These are phyloP conservation scores for Nasonovia ribisnigri DNA, from an alignment of 2,888 invertebrate genomes.

Conservation along the genomic window DNA sequence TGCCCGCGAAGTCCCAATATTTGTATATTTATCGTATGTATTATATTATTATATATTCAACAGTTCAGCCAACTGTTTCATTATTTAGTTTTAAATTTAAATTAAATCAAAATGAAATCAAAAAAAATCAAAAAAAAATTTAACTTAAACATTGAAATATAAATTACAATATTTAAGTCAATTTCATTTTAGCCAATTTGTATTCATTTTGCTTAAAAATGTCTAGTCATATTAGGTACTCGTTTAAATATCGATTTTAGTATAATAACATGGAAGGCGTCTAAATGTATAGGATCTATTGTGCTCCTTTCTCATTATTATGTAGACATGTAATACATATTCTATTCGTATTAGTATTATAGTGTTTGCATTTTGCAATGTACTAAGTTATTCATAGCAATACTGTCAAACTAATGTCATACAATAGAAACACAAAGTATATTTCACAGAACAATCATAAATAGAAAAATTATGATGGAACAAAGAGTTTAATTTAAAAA, in stretches of 20 bases:
- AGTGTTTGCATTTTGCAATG: background rate
- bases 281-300: constrained; percentile 24
- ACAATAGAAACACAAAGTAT: background rate
- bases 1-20: background rate
- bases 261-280: background rate
- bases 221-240: background rate
- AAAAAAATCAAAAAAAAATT: background rate
- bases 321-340: constrained; percentile 6
- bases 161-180: background rate
- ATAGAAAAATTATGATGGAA: background rate
- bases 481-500: background rate
- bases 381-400: constrained; percentile 15
- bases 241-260: background rate
- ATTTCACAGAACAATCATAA: background rate
- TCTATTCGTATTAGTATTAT: background rate
- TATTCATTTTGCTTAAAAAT: background rate
- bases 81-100: background rate
- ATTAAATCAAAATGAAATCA: background rate
- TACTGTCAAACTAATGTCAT: constrained; percentile 6
- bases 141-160: background rate
- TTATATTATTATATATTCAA: background rate
- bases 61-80: background rate
- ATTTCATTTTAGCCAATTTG: background rate
- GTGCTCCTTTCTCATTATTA: constrained; percentile 21
- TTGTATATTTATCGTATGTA: background rate